A percentile compares a stretch with the other conserved stretches of the same genome.
Conservation (phyloP, 2,113 vertebrate genomes). For the Phasianus colchicus region DNA sequence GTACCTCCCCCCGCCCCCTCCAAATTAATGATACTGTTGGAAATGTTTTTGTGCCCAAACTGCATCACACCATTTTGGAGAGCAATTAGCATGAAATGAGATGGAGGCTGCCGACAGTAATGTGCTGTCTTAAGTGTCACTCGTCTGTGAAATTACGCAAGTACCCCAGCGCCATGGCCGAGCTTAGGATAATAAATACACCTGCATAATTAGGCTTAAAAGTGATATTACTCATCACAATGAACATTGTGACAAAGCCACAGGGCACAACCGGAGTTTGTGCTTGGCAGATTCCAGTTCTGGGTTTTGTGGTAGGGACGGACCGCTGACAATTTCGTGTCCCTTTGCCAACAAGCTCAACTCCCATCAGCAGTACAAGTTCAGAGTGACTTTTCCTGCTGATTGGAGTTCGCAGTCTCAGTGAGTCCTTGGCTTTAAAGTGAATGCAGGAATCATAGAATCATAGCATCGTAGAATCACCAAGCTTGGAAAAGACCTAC, state of each 20-base stretch:
- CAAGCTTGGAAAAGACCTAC: too few species aligned
- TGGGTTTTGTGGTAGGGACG: not conserved
- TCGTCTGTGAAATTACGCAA: conserved; percentile 48
- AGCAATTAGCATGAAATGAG: conserved; percentile 76
- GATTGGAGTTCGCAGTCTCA: not conserved
- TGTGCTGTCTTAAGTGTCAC: conserved; percentile 57
- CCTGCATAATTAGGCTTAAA: not conserved
- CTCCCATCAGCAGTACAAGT: not conserved
- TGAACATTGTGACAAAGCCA: not conserved
- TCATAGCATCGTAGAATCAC: too few species aligned
- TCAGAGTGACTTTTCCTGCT: not conserved
- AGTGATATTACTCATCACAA: conserved; percentile 9
- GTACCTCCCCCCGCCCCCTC: not conserved
- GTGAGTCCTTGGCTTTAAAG: rapidly evolving
- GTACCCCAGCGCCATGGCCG: not conserved
- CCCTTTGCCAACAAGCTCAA: rapidly evolving
- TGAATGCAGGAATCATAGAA: not conserved
- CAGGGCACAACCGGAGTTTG: not conserved
- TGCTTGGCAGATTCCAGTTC: not conserved
- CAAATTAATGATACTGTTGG: conserved; percentile 60
- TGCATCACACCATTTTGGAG: conserved; percentile 56
- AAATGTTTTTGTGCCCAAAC: conserved; percentile 51
- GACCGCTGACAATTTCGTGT: rapidly evolving
- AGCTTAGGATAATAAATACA: not conserved
- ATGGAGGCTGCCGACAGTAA: conserved; percentile 40